phyloP scores from a whole-genome alignment of 2,797 vertebrate species.

The Adrianichthys oophorus region DNA sequence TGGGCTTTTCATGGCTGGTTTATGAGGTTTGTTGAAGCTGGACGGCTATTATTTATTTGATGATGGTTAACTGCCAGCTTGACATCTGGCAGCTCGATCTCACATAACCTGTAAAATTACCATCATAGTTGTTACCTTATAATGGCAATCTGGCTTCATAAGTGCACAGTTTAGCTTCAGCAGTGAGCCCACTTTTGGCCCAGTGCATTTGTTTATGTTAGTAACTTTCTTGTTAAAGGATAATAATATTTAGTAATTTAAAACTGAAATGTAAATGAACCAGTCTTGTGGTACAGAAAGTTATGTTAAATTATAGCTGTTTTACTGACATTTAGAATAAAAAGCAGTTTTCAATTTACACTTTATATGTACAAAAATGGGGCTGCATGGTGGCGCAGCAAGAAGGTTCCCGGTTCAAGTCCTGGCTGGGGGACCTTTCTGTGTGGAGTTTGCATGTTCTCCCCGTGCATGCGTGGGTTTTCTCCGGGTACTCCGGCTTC shows the following conservation, averaged over 20 bases:
- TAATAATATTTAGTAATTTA: too few relatives aligned
- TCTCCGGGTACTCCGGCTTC: too few relatives aligned
- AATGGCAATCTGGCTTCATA: constrained; percentile 50
- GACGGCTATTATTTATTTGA: constrained; percentile 57
- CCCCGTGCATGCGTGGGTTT: too few relatives aligned
- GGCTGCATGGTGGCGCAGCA: too few relatives aligned
- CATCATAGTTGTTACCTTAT: constrained; percentile 46
- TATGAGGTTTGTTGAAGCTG: constrained; percentile 39
- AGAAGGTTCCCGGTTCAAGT: too few relatives aligned
- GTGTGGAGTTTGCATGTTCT: too few relatives aligned
- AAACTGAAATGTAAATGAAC: too few relatives aligned
- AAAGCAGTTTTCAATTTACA: too few relatives aligned
- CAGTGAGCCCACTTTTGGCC: constrained; percentile 42
- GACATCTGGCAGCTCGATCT: constrained; percentile 58
- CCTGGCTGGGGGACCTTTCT: too few relatives aligned
- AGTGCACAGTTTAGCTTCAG: constrained; percentile 28
- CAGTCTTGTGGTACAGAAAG: too few relatives aligned
- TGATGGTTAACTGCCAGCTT: constrained; percentile 53
- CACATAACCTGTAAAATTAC: constrained; percentile 67
- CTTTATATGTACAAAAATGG: neutral
- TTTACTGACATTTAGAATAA: too few relatives aligned
- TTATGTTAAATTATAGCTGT: too few relatives aligned
- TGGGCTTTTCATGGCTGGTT: constrained; percentile 21
- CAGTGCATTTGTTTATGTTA: constrained; percentile 43
- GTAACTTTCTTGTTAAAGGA: constrained; percentile 1